Evolutionary conservation across 2,888 invertebrate species (phyloP).

Genomic region (Pomacea canaliculata): DNA sequence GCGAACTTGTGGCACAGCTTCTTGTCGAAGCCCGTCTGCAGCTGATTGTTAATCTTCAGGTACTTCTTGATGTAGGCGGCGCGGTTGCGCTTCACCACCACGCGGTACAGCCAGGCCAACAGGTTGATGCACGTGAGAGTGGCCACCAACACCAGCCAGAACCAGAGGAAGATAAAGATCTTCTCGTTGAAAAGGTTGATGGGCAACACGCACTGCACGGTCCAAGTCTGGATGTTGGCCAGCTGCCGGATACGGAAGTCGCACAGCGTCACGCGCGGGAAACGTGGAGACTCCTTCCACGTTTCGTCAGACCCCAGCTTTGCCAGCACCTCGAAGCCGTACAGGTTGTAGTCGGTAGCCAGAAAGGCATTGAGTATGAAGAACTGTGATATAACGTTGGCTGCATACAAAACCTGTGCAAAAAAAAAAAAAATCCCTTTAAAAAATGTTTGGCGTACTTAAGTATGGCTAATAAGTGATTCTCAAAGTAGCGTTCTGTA

Average conservation of each 20-base stretch:
- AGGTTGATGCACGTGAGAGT: conserved; percentile 46
- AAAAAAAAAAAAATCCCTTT: not conserved
- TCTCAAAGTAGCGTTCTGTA: too few relatives aligned
- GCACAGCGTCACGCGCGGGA: conserved; percentile 61
- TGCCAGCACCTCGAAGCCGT: conserved; percentile 55
- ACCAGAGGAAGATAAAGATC: conserved; percentile 64
- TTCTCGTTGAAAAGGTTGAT: conserved; percentile 64
- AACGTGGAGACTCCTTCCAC: conserved; percentile 52
- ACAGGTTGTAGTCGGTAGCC: conserved; percentile 59
- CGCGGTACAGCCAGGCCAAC: conserved; percentile 48
- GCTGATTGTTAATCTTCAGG: conserved; percentile 43
- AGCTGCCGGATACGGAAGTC: conserved; percentile 62
- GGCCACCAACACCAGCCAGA: conserved; percentile 59
- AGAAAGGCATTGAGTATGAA: conserved; percentile 62
- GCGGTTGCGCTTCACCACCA: conserved; percentile 53
- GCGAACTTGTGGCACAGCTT: conserved; percentile 43
- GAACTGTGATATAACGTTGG: conserved; percentile 59
- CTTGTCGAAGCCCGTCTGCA: conserved; percentile 39
- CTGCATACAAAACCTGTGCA: conserved; percentile 39
- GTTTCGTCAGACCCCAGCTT: conserved; percentile 31
- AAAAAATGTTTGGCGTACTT: too few relatives aligned
- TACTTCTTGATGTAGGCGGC: conserved; percentile 57
- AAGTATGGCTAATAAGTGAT: too few relatives aligned
- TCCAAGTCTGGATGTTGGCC: conserved; percentile 59
- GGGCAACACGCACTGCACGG: conserved; percentile 62